Percentiles rank a stretch among this genome's conserved stretches.
These are phyloP conservation scores for Nysson spinosus DNA, from an alignment of 2,888 invertebrate genomes.

Conservation along the genomic window DNA sequence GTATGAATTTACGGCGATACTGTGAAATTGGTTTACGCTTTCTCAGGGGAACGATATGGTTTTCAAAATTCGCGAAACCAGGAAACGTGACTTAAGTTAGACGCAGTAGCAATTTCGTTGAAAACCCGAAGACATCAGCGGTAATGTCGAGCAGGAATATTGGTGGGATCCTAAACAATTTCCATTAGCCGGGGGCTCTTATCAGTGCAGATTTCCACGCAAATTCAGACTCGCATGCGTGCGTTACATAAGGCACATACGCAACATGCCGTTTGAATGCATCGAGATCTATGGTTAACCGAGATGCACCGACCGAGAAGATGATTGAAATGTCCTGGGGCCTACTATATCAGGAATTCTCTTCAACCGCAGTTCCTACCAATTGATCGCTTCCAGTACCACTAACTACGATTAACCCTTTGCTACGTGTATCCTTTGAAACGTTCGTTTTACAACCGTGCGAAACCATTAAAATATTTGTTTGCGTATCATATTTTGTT, in stretches of 20 bases:
- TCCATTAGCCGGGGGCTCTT: not conserved
- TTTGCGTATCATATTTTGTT: too few species aligned
- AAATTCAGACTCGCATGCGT: slow-evolving; percentile 3
- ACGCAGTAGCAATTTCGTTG: too few species aligned
- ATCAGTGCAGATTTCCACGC: not conserved
- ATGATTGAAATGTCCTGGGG: slow-evolving; percentile 42
- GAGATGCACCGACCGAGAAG: slow-evolving; percentile 20
- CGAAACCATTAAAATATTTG: too few species aligned
- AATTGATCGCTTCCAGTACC: slow-evolving; percentile 28
- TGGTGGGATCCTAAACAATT: not conserved
- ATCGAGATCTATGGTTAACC: slow-evolving; percentile 38
- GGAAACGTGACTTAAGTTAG: too few species aligned
- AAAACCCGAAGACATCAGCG: too few species aligned
- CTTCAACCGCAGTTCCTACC: slow-evolving; percentile 39
- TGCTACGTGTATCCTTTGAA: too few species aligned
- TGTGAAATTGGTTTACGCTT: too few species aligned
- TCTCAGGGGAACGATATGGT: too few species aligned
- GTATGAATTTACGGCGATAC: too few species aligned
- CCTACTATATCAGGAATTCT: slow-evolving; percentile 20
- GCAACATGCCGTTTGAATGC: slow-evolving; percentile 14
- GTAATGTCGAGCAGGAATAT: not conserved
- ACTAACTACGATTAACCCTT: too few species aligned
- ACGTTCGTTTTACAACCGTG: too few species aligned
- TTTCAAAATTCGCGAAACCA: too few species aligned
- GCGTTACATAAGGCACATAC: slow-evolving; percentile 9